phyloP scores from a whole-genome alignment of 1,140 invertebrate genomes.

The Nylanderia fulva region DNA sequence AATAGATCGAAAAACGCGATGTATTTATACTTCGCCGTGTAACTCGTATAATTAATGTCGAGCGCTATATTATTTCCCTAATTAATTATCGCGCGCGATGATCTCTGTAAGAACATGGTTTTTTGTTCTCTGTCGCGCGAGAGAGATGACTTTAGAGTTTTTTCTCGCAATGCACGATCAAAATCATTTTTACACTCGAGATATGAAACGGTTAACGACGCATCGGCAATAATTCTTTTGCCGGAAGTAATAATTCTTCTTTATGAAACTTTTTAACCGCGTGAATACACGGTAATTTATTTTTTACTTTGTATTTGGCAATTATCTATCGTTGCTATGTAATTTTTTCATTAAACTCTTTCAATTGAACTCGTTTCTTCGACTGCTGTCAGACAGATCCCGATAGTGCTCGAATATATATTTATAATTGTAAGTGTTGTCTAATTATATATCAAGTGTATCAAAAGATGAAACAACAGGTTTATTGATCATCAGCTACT shows the following conservation, averaged over 20 bases:
- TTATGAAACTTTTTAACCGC: not conserved
- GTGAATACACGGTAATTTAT: conserved; percentile 1
- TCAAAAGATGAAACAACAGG: not conserved
- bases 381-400: not conserved
- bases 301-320: conserved; percentile 26
- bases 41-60: not conserved
- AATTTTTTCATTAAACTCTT: conserved; percentile 51
- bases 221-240: conserved; percentile 1
- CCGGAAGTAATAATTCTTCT: conserved; percentile 22
- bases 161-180: not conserved
- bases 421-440: not conserved
- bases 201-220: conserved; percentile 18
- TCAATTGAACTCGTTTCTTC: not conserved
- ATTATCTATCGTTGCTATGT: conserved; percentile 24
- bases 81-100: conserved; percentile 33
- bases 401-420: not conserved
- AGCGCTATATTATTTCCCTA: conserved; percentile 15
- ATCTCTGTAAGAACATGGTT: not conserved
- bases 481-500: not conserved
- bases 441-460: not conserved
- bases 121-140: not conserved
- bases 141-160: not conserved
- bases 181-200: conserved; percentile 1
- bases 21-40: not conserved
- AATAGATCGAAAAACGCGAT: not conserved